phyloP scores from a whole-genome alignment of 1,140 invertebrate genomes.

The Drosophila simulans region DNA sequence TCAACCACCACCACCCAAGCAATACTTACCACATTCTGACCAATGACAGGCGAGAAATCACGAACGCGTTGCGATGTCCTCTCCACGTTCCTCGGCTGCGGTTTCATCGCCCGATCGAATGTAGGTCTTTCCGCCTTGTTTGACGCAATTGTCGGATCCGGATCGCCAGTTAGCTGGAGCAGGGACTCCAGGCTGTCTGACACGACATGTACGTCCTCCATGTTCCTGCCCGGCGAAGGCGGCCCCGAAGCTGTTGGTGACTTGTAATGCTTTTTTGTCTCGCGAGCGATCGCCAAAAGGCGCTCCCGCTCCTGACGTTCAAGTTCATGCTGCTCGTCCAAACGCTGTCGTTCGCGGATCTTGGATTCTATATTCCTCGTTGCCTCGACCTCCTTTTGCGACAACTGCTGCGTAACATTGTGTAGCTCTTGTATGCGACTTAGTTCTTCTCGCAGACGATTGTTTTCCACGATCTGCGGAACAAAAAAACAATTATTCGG shows the following conservation, averaged over 20 bases:
- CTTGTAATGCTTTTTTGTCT: slow-evolving; percentile 74
- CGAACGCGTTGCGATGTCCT: slow-evolving; percentile 70
- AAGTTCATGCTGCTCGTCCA: slow-evolving; percentile 84
- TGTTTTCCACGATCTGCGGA: slow-evolving; percentile 86
- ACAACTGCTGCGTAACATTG: slow-evolving; percentile 1
- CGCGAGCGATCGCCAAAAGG: slow-evolving; percentile 75
- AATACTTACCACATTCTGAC: slow-evolving; percentile 83
- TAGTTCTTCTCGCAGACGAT: slow-evolving; percentile 85
- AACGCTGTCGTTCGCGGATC: slow-evolving; percentile 80
- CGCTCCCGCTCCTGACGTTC: slow-evolving; percentile 85
- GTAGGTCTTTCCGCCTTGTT: slow-evolving; percentile 76
- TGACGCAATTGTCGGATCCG: not conserved
- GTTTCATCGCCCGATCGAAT: slow-evolving; percentile 88
- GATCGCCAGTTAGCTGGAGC: not conserved
- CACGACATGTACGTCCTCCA: not conserved
- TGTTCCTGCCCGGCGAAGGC: not conserved
- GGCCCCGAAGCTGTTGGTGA: slow-evolving; percentile 24
- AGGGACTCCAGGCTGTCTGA: slow-evolving; percentile 15
- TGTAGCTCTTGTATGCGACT: slow-evolving; percentile 85
- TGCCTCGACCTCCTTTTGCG: slow-evolving; percentile 54
- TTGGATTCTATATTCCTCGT: slow-evolving; percentile 82
- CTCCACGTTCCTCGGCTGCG: slow-evolving; percentile 56
- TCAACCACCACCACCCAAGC: slow-evolving; percentile 21
- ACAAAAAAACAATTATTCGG: not conserved
- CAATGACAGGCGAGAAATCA: slow-evolving; percentile 88